Conservation (phyloP, 1,140 invertebrate genomes). For the Zaprionus tsacasi region DNA sequence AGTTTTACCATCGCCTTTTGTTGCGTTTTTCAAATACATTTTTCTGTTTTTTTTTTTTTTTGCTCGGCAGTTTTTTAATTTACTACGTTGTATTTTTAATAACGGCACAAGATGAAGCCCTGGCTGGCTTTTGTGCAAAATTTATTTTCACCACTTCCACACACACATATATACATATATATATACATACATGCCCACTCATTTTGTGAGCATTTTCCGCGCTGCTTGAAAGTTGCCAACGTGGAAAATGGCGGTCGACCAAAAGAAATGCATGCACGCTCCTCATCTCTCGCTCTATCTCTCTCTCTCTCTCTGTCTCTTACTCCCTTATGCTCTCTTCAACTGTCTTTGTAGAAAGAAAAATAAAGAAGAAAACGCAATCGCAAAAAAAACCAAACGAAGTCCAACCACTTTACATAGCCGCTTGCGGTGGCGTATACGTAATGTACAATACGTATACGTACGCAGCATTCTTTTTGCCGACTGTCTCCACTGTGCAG, state of each 20-base stretch:
- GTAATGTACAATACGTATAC: conserved; percentile 52
- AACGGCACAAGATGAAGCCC: conserved; percentile 23
- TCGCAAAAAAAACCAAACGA: conserved; percentile 30
- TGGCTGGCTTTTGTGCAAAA: conserved; percentile 25
- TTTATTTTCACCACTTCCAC: conserved; percentile 42
- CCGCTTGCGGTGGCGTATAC: conserved; percentile 51
- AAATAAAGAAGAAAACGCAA: conserved; percentile 60
- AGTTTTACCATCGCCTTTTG: conserved; percentile 46
- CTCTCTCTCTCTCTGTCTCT: neutral
- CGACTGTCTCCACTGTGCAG: conserved; percentile 48
- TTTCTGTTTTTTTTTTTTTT: too few relatives aligned
- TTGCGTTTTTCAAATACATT: conserved; percentile 56
- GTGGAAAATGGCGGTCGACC: conserved; percentile 57
- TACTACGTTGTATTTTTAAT: conserved; percentile 66
- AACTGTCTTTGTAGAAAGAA: conserved; percentile 20
- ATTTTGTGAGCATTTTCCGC: conserved; percentile 39
- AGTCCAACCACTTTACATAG: conserved; percentile 46
- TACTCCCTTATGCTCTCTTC: neutral
- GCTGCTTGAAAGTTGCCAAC: conserved; percentile 49
- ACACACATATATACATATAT: neutral
- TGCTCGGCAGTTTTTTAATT: conserved; percentile 52
- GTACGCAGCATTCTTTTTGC: conserved; percentile 47
- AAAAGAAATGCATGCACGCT: neutral
- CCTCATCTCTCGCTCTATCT: neutral
- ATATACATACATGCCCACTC: neutral